These are phyloP conservation scores for Parotia lawesii DNA, from an alignment of 2,113 vertebrate species.

Conservation along the genomic window DNA sequence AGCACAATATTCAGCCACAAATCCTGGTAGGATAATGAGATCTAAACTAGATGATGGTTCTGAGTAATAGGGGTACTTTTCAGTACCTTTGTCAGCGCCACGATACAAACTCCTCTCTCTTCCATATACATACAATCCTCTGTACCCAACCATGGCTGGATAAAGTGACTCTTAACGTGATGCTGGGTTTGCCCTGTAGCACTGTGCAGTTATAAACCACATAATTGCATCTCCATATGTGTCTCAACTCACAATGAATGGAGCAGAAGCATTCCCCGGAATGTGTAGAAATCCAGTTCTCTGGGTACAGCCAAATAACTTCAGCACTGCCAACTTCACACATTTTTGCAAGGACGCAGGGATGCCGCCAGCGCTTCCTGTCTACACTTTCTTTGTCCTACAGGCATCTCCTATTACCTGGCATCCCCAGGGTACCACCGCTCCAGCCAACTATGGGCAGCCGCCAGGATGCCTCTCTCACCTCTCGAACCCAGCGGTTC, in stretches of 20 bases:
- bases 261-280: neutral
- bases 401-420: neutral
- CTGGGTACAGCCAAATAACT: neutral
- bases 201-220: neutral
- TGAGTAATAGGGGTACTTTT: neutral
- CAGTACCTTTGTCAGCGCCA: neutral
- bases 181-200: neutral
- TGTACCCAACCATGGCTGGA: neutral
- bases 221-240: neutral
- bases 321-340: neutral
- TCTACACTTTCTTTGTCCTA: neutral
- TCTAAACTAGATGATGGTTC: neutral
- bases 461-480: neutral
- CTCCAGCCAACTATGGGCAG: neutral
- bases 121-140: neutral
- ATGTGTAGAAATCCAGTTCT: accelerated
- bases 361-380: neutral
- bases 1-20: neutral
- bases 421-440: neutral
- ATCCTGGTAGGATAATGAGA: neutral
- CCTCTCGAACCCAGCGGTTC: neutral
- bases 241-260: neutral
- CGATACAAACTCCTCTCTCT: neutral
- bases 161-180: neutral
- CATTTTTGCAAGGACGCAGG: too few relatives aligned